A percentile compares a stretch with the other conserved stretches of the same genome.
These are phyloP conservation scores for Ramazzottius varieornatus DNA, from an alignment of 2,888 invertebrate genomes.

Conservation along the genomic window DNA sequence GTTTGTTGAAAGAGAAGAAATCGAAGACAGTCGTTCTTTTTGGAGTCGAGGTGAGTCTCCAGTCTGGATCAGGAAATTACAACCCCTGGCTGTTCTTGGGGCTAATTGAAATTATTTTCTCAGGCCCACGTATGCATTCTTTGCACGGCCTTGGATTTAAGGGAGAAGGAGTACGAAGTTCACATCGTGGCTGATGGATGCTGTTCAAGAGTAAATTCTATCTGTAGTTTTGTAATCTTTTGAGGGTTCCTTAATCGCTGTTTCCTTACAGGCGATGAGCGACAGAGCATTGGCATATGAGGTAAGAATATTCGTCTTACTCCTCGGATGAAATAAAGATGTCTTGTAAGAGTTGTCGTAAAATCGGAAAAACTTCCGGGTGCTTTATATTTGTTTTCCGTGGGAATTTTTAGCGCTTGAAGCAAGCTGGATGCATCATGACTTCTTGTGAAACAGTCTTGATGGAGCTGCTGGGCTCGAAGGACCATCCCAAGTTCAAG, in stretches of 20 bases:
- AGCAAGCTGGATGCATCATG: conserved; percentile 29
- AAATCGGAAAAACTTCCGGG: no score
- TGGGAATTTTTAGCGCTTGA: conserved; percentile 29
- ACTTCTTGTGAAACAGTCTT: conserved; percentile 32
- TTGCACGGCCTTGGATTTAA: background rate
- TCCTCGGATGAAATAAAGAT: no score
- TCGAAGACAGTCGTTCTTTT: conserved; percentile 34
- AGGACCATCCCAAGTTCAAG: conserved; percentile 31
- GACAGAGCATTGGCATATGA: background rate
- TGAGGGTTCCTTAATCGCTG: no score
- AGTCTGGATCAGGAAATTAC: no score
- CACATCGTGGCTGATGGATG: background rate
- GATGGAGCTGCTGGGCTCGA: conserved; percentile 28
- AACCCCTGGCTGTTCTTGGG: no score
- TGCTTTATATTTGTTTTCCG: no score
- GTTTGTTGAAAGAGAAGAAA: conserved; percentile 28
- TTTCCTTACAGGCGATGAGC: background rate
- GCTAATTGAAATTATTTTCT: no score
- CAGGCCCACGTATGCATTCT: background rate
- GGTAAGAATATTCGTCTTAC: no score
- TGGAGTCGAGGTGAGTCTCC: conserved; percentile 35
- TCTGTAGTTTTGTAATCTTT: no score
- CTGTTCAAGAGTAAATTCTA: no score
- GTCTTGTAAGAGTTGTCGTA: no score
- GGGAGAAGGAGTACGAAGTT: background rate